These are phyloP conservation scores for Mustela nigripes DNA, from an alignment of 2,113 vertebrate species.

Conservation along the genomic window DNA sequence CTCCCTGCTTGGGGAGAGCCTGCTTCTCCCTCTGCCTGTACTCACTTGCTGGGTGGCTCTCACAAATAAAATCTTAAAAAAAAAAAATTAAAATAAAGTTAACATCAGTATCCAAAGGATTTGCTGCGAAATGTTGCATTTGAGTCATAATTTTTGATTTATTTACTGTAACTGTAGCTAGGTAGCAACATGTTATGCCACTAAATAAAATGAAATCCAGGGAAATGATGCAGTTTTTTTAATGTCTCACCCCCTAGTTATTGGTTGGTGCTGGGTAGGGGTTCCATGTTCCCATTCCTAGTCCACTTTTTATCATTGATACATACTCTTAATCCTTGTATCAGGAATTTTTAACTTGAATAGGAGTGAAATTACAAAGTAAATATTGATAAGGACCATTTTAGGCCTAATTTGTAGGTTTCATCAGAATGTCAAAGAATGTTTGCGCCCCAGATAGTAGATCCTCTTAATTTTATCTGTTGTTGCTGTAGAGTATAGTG, in stretches of 20 bases:
- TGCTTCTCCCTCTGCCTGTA: no score
- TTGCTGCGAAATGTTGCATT: background rate
- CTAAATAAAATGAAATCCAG: constrained; percentile 11
- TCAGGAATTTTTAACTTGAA: constrained; percentile 3
- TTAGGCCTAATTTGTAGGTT: background rate
- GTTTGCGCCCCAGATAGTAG: background rate
- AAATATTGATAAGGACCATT: constrained; percentile 5
- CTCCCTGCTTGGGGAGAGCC: no score
- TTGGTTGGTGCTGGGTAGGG: background rate
- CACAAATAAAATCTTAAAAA: no score
- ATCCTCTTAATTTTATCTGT: background rate
- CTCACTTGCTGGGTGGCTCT: no score
- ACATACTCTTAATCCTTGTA: background rate
- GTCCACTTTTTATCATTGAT: background rate
- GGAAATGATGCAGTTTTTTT: constrained; percentile 6
- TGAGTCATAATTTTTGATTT: constrained; percentile 46
- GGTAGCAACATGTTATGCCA: background rate
- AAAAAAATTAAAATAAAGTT: no score
- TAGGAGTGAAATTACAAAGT: constrained; percentile 42
- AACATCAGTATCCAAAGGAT: background rate
- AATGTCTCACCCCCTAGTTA: background rate
- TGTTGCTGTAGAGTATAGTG: background rate
- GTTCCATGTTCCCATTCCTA: background rate
- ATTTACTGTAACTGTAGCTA: background rate
- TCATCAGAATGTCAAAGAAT: background rate